Evolutionary conservation across 2,888 invertebrate species (phyloP), one percentile per base, ranked within the genome.

Genomic region (Vandiemenella viatica): DNA sequence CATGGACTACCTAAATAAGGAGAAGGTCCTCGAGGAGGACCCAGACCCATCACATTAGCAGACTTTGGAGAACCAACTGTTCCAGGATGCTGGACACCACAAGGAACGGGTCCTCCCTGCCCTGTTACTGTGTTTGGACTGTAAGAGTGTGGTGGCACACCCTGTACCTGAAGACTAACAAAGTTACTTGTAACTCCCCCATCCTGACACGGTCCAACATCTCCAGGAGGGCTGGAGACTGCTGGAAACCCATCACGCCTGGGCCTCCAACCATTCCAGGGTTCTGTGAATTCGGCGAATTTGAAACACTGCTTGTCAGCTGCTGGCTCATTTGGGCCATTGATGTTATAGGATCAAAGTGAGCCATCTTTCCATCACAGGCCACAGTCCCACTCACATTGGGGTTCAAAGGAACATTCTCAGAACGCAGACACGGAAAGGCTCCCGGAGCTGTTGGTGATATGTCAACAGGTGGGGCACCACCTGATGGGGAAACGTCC

Each of bases 291-390:
- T 75, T 70, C 50, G 74, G 66, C 15, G 77, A 74, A 58, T 74
- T 75, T 15, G 77, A 71, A 46, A 75, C 76, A 63, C 83, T 82
- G 60, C 82, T 87, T 13, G 90, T 88, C 55, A 92, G 68, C 63
- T 90, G 89, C 62, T 92, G 91, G 54, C 89, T 89, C 92, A 92
- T 92, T 67, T 92, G 91, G 48, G 91, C 90, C 60, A 92, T 73
- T 7, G 91, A 92, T 46, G 90, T 87, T 59, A 92, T 92, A 1
- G 92, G 92, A 71, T 92, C 92, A 66, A 92, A 92, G 62, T 79
- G 87, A 61, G 75, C 67, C 49, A 68, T 61, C 56, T 67, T 68
- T 62, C 68, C 58, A 55, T 50, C 58, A 40, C 57, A 56, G 13
- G 55, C 50, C 32, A 56, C 22, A 20, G 60, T 65, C 55, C 69